phyloP scores from a whole-genome alignment of 2,888 invertebrate species.

The Stomorhina lunata region DNA sequence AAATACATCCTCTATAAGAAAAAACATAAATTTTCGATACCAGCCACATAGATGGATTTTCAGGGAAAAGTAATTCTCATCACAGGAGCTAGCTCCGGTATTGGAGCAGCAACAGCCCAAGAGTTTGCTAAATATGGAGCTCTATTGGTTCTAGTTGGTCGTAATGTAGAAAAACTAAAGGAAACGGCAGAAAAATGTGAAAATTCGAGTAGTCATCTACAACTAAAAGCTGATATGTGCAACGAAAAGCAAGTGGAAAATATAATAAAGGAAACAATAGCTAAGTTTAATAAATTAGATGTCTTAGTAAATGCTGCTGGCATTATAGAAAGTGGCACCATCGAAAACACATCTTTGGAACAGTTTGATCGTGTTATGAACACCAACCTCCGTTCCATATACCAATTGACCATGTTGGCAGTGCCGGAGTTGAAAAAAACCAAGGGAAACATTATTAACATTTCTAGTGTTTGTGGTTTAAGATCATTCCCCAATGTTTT shows the following conservation, averaged over 20 bases:
- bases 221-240: conserved; percentile 86
- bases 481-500: conserved; percentile 93
- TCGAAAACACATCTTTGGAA: conserved; percentile 91
- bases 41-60: conserved; percentile 75
- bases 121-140: conserved; percentile 85
- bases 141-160: conserved; percentile 84
- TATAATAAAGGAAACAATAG: conserved; percentile 86
- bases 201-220: conserved; percentile 79
- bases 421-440: conserved; percentile 91
- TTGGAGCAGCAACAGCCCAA: conserved; percentile 86
- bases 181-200: conserved; percentile 83
- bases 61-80: conserved; percentile 83
- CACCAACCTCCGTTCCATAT: conserved; percentile 90
- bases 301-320: conserved; percentile 94
- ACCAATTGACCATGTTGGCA: conserved; percentile 91
- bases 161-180: conserved; percentile 85
- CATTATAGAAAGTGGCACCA: conserved; percentile 88
- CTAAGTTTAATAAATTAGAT: conserved; percentile 88
- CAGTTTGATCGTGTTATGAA: conserved; percentile 95
- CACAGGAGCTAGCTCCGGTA: conserved; percentile 88
- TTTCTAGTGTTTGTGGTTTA: conserved; percentile 95
- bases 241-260: conserved; percentile 87
- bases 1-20: not conserved
- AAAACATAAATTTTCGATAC: no score
- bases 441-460: conserved; percentile 95